These are phyloP conservation scores for Zygaena filipendulae DNA, from an alignment of 2,888 invertebrate species.

Conservation along the genomic window DNA sequence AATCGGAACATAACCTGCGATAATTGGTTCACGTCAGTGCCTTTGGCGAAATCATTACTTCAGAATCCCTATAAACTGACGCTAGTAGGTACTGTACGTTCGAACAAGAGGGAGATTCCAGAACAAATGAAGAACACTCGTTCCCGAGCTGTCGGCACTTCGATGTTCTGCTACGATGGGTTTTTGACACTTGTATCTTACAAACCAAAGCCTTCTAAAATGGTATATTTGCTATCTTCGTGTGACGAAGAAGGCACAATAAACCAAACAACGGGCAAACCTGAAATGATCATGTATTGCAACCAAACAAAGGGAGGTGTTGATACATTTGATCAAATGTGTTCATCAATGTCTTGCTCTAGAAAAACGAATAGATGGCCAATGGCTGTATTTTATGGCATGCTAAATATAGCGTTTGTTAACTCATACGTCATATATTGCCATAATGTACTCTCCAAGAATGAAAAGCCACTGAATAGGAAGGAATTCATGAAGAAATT, in stretches of 20 bases:
- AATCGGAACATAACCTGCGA: conserved; percentile 17
- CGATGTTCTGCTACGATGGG: conserved; percentile 22
- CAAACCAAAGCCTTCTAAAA: conserved; percentile 20
- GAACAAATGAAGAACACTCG: conserved; percentile 18
- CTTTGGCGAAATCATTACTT: conserved; percentile 21
- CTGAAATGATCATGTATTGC: conserved; percentile 18
- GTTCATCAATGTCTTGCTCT: conserved; percentile 16
- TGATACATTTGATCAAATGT: conserved; percentile 19
- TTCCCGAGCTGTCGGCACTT: conserved; percentile 19
- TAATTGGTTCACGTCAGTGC: conserved; percentile 28
- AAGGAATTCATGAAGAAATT: conserved; percentile 4
- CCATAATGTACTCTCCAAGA: conserved; percentile 11
- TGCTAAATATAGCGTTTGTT: conserved; percentile 18
- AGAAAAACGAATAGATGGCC: conserved; percentile 20
- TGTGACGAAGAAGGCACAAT: conserved; percentile 13
- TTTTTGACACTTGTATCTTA: conserved; percentile 23
- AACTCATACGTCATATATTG: conserved; percentile 15
- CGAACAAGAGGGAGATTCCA: conserved; percentile 28
- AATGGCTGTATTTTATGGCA: conserved; percentile 11
- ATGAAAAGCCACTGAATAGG: conserved; percentile 11
- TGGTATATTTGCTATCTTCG: conserved; percentile 16
- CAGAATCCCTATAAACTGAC: conserved; percentile 23
- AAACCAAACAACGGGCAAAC: conserved; percentile 12
- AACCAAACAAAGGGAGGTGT: conserved; percentile 21
- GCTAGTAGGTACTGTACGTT: conserved; percentile 22